Evolutionary conservation across 2,113 vertebrate species (phyloP), one percentile per base, ranked within the genome.

Genomic region (Malurus elegans): DNA sequence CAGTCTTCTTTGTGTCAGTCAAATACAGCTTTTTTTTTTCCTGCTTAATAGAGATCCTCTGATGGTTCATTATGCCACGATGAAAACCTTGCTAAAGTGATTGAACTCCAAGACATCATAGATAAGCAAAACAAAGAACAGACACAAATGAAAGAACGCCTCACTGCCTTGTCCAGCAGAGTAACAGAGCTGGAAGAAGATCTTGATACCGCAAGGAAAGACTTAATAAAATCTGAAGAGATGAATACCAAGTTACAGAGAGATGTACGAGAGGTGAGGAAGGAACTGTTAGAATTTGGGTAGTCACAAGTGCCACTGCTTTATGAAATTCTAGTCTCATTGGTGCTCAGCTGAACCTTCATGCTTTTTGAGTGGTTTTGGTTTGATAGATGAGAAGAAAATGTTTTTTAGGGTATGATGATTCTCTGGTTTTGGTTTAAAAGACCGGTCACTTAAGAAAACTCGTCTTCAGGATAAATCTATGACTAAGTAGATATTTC

Each of bases 181-280:
- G 98, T 99, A 79, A 95, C 94, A 2, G 99, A 99, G 97, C 98
- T 99, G 96, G 99, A 99, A 93, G 99, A 99, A 92, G 99, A 99
- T 88, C 98, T 99, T 86, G 99, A 99, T 96, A 99, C 99, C 1
- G 99, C 99, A 51, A 96, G 99, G 6, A 99, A 99, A 92, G 99
- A 99, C 95, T 98, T 99, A 79, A 99, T 99, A 93, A 99, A 98
- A 94, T 99, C 99, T 2, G 99, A 99, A 88, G 99, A 99, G 88
- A 93, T 98, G 96, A 99, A 99, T 97, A 99, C 98, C 0, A 98
- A 99, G 47, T 92, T 99, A 40, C 99, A 99, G 97, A 98, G 99
- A 51, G 99, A 99, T 58, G 97, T 99, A 31, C 98, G 99, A 83
- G 99, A 99, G 98, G 99, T 99, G 92, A 97, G 98, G 67, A 87